Evolutionary conservation across 2,888 invertebrate species (phyloP).

Genomic region (Hartigia nigra): DNA sequence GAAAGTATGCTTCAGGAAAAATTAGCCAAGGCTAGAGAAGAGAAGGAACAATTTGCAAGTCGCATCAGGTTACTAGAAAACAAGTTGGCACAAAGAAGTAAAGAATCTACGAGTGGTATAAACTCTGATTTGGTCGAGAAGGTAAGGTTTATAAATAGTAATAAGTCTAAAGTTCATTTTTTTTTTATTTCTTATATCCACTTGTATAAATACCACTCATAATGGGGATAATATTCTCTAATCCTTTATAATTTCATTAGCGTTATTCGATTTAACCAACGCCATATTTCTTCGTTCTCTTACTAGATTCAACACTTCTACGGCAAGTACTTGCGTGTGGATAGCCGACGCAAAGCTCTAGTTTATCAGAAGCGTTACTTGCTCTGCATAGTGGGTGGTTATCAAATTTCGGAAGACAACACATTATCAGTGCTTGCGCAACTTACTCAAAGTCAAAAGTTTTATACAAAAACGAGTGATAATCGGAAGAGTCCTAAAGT

Average conservation of each 20-base stretch:
- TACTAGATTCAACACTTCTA: conserved; percentile 71
- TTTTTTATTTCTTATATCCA: not conserved
- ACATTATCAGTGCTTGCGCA: conserved; percentile 65
- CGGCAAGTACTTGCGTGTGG: conserved; percentile 79
- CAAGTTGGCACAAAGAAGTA: conserved; percentile 37
- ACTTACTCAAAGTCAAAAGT: conserved; percentile 59
- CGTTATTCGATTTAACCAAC: not conserved
- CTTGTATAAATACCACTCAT: not conserved
- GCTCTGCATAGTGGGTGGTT: conserved; percentile 74
- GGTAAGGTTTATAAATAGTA: conserved; percentile 28
- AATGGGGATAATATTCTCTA: not conserved
- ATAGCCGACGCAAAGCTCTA: conserved; percentile 88
- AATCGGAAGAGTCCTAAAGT: conserved; percentile 43
- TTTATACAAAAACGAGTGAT: conserved; percentile 34
- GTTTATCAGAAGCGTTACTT: conserved; percentile 93
- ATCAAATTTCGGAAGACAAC: conserved; percentile 68
- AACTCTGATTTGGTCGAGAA: conserved; percentile 57
- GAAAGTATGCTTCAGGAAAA: conserved; percentile 50
- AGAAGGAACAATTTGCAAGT: conserved; percentile 44
- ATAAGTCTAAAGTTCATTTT: not conserved
- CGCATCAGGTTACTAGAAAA: conserved; percentile 45
- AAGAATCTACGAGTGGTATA: conserved; percentile 8
- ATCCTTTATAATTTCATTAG: conserved; percentile 1
- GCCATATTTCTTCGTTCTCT: conserved; percentile 42
- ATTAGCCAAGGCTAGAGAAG: conserved; percentile 46